These are phyloP conservation scores for Oreochromis niloticus DNA, from an alignment of 2,113 vertebrate species.

Conservation along the genomic window DNA sequence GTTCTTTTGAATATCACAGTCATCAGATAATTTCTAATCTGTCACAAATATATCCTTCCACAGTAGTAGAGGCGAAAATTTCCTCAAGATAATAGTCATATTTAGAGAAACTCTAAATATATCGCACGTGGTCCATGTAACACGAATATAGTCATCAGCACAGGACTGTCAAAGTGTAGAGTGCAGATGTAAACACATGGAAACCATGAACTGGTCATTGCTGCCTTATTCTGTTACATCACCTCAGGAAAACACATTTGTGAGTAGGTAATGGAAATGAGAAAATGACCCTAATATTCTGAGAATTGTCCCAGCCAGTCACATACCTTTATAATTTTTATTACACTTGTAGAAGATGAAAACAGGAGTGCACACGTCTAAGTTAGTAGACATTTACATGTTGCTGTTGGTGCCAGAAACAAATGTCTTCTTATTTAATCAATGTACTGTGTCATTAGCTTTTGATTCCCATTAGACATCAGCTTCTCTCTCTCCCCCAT, in stretches of 20 bases:
- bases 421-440: neutral
- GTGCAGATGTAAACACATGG: neutral
- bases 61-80: neutral
- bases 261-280: neutral
- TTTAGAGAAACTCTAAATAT: neutral
- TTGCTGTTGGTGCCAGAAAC: neutral
- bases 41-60: neutral
- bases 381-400: neutral
- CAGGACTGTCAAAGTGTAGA: neutral
- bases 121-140: neutral
- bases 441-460: neutral
- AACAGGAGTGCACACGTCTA: neutral
- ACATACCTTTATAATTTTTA: neutral
- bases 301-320: neutral
- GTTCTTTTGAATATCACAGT: neutral
- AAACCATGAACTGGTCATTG: neutral
- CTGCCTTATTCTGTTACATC: neutral
- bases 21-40: neutral
- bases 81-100: neutral
- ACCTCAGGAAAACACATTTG: neutral
- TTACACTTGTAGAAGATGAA: no score
- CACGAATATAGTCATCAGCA: neutral
- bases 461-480: neutral
- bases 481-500: neutral
- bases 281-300: neutral